Percentiles rank a stretch among this genome's conserved stretches.
phyloP scores from a whole-genome alignment of 2,113 vertebrate species.

The Heterotilapia buettikoferi region DNA sequence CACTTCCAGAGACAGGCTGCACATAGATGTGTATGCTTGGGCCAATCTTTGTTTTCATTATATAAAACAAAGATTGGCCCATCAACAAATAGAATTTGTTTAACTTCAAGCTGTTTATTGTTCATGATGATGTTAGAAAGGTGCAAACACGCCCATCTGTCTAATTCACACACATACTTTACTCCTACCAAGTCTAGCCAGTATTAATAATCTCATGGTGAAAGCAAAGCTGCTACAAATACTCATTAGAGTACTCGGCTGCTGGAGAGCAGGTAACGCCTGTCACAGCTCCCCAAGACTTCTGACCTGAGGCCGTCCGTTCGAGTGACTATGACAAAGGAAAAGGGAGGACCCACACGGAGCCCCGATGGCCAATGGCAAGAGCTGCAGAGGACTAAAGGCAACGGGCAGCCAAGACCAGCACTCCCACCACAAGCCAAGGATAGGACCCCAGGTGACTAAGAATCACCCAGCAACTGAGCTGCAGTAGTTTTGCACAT shows the following conservation, averaged over 20 bases:
- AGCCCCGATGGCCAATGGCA: background rate
- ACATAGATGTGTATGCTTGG: background rate
- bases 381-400: background rate
- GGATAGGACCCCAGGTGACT: background rate
- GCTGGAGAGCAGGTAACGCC: background rate
- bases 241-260: background rate
- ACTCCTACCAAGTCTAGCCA: fast-evolving
- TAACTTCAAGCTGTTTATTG: background rate
- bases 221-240: background rate
- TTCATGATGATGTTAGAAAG: background rate
- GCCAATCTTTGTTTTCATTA: no score
- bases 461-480: fast-evolving
- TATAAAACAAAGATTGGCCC: background rate
- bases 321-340: background rate
- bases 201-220: background rate
- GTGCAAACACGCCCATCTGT: background rate
- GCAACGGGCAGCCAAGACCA: background rate
- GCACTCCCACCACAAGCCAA: background rate
- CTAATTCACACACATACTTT: background rate
- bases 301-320: background rate
- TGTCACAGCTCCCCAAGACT: background rate
- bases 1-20: background rate
- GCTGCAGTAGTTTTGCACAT: background rate
- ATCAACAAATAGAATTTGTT: background rate
- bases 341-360: background rate